Evolutionary conservation across 2,888 invertebrate species (phyloP), one percentile per base, ranked within the genome.

Genomic region (Tryphoninae sp.): DNA sequence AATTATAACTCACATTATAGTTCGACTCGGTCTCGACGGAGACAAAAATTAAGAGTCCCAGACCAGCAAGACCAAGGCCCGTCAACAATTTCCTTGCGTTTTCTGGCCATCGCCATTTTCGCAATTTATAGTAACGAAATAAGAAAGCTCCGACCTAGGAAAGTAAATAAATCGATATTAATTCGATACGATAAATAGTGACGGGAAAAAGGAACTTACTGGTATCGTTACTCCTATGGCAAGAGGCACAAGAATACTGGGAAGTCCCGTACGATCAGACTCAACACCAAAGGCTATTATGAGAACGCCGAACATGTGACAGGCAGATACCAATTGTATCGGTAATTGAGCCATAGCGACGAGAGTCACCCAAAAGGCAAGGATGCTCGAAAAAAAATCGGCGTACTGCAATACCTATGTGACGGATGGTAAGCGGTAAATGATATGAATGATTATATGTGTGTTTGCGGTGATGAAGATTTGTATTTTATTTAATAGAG

Each of bases 321-420:
- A 91, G 55, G 93, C 88, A 6, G 93, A 92, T 78, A 91, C 86
- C 42, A 92, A 87, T 62, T 89, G 88, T 16, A 89, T 88, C 1
- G 92, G 92, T 67, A 94, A 88, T 73, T 92, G 90, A 9, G 94
- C 92, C 92, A 94, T 93, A 33, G 93, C 93, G 53, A 94, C 90
- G 64, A 94, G 90, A 0, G 94, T 94, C 75, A 94, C 93, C 94
- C 94, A 94, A 89, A 94, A 94, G 13, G 94, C 93, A 81, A 94
- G 90, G 71, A 94, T 93, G 33, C 94, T 94, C 71, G 93, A 93
- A 86, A 93, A 93, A 88, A 94, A 94, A 89, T 94, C 94, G 84
- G 93, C 93, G 88, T 93, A 94, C 85, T 94, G 93, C 51, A 94
- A 90, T 16, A 94, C 93, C 91, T 93, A 78, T n/a, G n/a, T n/a